Conservation (phyloP, 2,888 invertebrate species). For the Pammene fasciana region DNA sequence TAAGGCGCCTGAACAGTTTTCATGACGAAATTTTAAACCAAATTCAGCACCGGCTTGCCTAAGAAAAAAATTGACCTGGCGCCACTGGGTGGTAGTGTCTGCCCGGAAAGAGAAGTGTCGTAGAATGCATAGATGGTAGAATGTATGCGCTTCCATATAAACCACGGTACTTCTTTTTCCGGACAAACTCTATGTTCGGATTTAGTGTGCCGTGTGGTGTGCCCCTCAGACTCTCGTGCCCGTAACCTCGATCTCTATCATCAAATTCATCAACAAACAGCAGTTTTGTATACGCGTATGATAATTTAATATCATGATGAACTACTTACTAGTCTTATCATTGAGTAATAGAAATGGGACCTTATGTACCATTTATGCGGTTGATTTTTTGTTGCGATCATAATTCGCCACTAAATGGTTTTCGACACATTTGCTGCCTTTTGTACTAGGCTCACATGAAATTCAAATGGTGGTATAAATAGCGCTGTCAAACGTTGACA, state of each 20-base stretch:
- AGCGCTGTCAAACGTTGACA: neutral
- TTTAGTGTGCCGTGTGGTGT: no score
- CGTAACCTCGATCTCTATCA: neutral
- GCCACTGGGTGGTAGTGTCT: no score
- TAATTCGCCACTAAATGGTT: constrained; percentile 38
- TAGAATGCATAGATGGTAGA: no score
- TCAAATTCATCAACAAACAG: neutral
- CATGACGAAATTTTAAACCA: no score
- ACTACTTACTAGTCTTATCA: constrained; percentile 5
- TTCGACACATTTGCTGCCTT: constrained; percentile 41
- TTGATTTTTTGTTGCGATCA: constrained; percentile 19
- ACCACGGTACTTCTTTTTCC: no score
- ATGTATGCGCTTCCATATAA: no score
- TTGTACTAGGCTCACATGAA: constrained; percentile 34
- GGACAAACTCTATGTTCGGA: no score
- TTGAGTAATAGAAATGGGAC: constrained; percentile 15
- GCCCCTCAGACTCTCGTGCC: neutral
- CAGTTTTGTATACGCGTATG: neutral
- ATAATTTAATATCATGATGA: constrained; percentile 1
- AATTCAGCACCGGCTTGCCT: no score
- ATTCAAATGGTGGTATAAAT: neutral
- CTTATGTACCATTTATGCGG: constrained; percentile 1
- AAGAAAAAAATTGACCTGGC: no score
- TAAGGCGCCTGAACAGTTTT: no score
- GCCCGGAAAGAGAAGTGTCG: no score